These are phyloP conservation scores for Tuta absoluta DNA, from an alignment of 2,888 invertebrate genomes.

Conservation along the genomic window DNA sequence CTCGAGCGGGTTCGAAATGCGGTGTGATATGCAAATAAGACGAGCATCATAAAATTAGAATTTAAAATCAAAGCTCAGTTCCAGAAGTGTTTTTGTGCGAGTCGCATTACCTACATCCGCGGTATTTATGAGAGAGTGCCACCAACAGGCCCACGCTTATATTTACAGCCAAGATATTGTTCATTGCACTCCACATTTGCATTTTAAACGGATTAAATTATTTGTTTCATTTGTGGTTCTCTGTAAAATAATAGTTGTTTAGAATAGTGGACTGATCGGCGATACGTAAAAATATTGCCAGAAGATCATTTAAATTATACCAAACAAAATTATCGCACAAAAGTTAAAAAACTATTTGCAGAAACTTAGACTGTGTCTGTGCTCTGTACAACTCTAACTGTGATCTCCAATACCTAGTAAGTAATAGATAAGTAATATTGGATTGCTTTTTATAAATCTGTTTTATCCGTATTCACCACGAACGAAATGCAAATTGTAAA, in stretches of 20 bases:
- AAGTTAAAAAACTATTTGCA: too few relatives aligned
- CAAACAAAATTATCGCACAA: too few relatives aligned
- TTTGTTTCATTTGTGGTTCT: neutral
- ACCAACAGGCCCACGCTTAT: slow-evolving; percentile 59
- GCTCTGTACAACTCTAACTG: too few relatives aligned
- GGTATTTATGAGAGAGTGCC: slow-evolving; percentile 70
- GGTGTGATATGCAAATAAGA: slow-evolving; percentile 69
- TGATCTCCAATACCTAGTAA: too few relatives aligned
- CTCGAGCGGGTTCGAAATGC: slow-evolving; percentile 44
- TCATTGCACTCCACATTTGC: slow-evolving; percentile 44
- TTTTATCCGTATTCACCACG: neutral
- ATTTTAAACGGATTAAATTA: slow-evolving; percentile 34
- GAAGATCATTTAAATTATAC: too few relatives aligned
- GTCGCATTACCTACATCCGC: slow-evolving; percentile 65
- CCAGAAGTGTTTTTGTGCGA: slow-evolving; percentile 69
- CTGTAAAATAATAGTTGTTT: slow-evolving; percentile 14
- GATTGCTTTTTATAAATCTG: too few relatives aligned
- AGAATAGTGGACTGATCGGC: too few relatives aligned
- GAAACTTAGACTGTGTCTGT: too few relatives aligned
- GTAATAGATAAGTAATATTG: too few relatives aligned
- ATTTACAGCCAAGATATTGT: slow-evolving; percentile 63
- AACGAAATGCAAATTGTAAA: neutral
- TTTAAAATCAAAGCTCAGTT: slow-evolving; percentile 75
- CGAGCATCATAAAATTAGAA: slow-evolving; percentile 76
- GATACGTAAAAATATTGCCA: too few relatives aligned